Conservation (phyloP, 2,113 vertebrate species). For the Gnathonemus longibarbis region DNA sequence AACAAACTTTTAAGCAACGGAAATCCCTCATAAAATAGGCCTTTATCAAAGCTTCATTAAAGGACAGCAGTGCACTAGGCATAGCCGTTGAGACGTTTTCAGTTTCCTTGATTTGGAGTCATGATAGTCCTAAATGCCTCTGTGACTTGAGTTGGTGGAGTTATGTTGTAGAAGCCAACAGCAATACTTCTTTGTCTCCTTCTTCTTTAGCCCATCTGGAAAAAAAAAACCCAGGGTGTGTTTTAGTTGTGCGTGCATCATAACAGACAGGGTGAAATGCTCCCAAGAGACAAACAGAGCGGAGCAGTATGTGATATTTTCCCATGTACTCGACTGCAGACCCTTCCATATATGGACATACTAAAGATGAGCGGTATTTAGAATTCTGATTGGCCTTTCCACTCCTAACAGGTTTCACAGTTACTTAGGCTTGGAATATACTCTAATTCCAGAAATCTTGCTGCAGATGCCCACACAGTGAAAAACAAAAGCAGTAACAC, state of each 20-base stretch:
- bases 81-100: neutral
- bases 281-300: slow-evolving; percentile 11
- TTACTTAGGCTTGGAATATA: neutral
- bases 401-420: neutral
- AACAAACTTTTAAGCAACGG: slow-evolving; percentile 19
- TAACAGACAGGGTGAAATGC: neutral
- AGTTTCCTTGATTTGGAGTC: neutral
- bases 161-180: neutral
- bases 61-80: slow-evolving; percentile 36
- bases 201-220: neutral
- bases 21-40: neutral
- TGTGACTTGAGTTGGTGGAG: neutral
- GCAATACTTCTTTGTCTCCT: neutral
- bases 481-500: neutral
- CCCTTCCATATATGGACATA: neutral
- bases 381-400: neutral
- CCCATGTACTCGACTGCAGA: neutral
- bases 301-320: neutral
- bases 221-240: neutral
- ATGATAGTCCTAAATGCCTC: neutral
- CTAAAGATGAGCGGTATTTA: neutral
- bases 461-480: neutral
- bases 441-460: neutral
- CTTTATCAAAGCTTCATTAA: neutral
- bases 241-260: slow-evolving; percentile 1